These are phyloP conservation scores for Hemitrygon akajei DNA, from an alignment of 2,797 vertebrate genomes.

Conservation along the genomic window DNA sequence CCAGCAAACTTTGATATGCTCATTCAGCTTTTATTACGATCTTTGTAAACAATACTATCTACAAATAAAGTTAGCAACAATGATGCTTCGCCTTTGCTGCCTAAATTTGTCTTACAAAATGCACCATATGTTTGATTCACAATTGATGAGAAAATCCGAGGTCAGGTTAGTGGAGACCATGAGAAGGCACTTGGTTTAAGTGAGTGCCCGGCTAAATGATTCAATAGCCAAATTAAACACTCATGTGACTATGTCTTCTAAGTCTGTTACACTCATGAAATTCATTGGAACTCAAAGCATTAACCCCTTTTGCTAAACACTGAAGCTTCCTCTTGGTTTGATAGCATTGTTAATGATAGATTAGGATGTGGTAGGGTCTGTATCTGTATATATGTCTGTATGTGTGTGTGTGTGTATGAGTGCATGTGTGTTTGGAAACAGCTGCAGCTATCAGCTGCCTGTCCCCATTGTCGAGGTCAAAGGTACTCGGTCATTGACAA, in stretches of 20 bases:
- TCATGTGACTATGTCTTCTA: constrained; percentile 19
- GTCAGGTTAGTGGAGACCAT: constrained; percentile 23
- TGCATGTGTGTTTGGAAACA: constrained; percentile 24
- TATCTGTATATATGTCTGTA: neutral
- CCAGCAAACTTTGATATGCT: neutral
- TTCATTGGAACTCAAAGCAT: constrained; percentile 30
- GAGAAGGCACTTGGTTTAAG: constrained; percentile 25
- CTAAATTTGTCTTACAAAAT: neutral
- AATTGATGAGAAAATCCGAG: constrained; percentile 34
- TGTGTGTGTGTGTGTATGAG: too few species aligned
- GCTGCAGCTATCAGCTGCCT: constrained; percentile 35
- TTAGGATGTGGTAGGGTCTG: constrained; percentile 13
- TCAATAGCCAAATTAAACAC: constrained; percentile 33
- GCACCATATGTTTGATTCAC: constrained; percentile 29
- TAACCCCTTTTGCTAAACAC: constrained; percentile 28
- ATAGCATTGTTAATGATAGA: constrained; percentile 33
- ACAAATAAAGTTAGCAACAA: neutral
- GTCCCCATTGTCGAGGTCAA: constrained; percentile 32
- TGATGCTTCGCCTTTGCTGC: constrained; percentile 17
- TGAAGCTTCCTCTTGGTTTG: constrained; percentile 14
- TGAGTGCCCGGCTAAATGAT: constrained; percentile 30
- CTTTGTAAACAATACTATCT: too few species aligned
- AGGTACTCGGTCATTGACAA: constrained; percentile 35
- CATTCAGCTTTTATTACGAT: neutral
- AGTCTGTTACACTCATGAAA: constrained; percentile 34